Conservation (phyloP, 1,140 invertebrate genomes). For the Cherax quadricarinatus region DNA sequence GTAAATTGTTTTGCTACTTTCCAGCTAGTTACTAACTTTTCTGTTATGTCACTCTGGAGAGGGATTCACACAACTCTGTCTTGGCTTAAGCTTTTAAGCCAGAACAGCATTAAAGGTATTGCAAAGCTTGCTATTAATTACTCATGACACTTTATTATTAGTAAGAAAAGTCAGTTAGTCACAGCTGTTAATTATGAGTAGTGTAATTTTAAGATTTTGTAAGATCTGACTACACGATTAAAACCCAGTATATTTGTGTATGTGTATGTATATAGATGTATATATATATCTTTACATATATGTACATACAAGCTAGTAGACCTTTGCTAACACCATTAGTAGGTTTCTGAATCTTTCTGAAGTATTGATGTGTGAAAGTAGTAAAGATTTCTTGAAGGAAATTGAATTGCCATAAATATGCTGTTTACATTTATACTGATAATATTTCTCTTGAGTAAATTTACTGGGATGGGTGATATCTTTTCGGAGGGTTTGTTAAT, state of each 20-base stretch:
- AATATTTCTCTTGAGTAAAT: background rate
- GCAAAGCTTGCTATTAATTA: slow-evolving; percentile 19
- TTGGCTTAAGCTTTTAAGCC: slow-evolving; percentile 10
- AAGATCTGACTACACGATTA: slow-evolving; percentile 16
- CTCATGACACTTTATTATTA: background rate
- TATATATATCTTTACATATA: background rate
- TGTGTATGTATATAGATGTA: background rate
- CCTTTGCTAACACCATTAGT: background rate
- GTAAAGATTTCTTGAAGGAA: background rate
- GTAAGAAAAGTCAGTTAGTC: background rate
- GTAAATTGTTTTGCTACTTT: slow-evolving; percentile 15
- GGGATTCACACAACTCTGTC: slow-evolving; percentile 24
- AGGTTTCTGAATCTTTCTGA: background rate
- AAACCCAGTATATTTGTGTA: background rate
- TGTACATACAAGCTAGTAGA: background rate
- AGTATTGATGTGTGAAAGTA: background rate
- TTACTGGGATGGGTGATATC: background rate
- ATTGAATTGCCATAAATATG: background rate
- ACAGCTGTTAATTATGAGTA: slow-evolving; percentile 4
- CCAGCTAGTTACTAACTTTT: background rate
- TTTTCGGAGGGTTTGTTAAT: background rate
- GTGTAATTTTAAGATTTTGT: slow-evolving; percentile 2
- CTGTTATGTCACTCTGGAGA: background rate
- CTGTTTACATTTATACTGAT: background rate
- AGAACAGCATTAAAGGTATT: slow-evolving; percentile 18